Evolutionary conservation across 2,797 vertebrate genomes (phyloP).

Genomic region (Pseudopleuronectes americanus): DNA sequence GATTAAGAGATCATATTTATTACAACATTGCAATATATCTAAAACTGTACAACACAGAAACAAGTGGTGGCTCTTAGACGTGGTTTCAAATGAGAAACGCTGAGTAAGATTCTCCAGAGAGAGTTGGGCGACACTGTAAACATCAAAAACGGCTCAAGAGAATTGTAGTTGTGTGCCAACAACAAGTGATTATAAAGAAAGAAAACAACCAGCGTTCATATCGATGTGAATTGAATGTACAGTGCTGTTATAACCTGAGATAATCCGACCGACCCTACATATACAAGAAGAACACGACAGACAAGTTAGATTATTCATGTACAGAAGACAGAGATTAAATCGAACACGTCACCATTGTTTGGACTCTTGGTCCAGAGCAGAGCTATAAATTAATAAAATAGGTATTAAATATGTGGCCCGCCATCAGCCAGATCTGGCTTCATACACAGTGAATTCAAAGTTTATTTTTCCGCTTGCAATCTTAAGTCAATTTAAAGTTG

Average conservation of each 20-base stretch:
- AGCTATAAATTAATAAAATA: not conserved
- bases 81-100: slow-evolving; percentile 4
- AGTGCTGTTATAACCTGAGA: slow-evolving; percentile 19
- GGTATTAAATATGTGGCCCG: not conserved
- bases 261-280: not conserved
- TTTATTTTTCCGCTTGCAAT: slow-evolving; percentile 7
- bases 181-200: not conserved
- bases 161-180: not conserved
- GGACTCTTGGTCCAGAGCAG: not conserved
- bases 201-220: not conserved
- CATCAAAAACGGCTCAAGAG: slow-evolving; percentile 27
- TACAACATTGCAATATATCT: slow-evolving; percentile 17
- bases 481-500: slow-evolving; percentile 22
- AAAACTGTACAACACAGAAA: slow-evolving; percentile 36
- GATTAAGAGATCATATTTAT: slow-evolving; percentile 32
- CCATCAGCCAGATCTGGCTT: slow-evolving; percentile 6
- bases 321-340: not conserved
- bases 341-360: not conserved
- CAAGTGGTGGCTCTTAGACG: not conserved
- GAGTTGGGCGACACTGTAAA: slow-evolving; percentile 45
- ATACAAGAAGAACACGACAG: not conserved
- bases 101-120: not conserved
- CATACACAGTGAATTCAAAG: not conserved
- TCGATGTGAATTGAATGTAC: not conserved
- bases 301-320: not conserved